phyloP scores from a whole-genome alignment of 2,888 invertebrate genomes.

The Ptychoptera albimana region DNA sequence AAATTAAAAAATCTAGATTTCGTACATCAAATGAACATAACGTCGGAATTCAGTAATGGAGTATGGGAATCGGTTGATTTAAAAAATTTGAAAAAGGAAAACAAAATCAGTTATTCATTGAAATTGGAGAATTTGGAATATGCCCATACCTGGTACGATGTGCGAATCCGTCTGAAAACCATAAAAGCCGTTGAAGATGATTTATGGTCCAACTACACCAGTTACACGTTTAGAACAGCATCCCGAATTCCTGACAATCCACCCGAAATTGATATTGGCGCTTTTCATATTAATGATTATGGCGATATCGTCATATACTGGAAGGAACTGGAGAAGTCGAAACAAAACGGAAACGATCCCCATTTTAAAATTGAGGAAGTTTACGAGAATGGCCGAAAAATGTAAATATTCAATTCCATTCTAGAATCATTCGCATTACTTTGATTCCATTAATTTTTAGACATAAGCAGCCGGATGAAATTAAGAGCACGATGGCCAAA shows the following conservation, averaged over 20 bases:
- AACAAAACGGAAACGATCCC: slow-evolving; percentile 60
- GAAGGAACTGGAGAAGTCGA: slow-evolving; percentile 51
- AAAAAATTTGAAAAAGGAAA: background rate
- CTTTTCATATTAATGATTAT: slow-evolving; percentile 47
- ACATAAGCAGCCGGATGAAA: slow-evolving; percentile 1
- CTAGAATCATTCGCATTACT: slow-evolving; percentile 8
- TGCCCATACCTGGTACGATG: slow-evolving; percentile 33
- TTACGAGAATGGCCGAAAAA: slow-evolving; percentile 14
- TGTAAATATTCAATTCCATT: slow-evolving; percentile 15
- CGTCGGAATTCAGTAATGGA: background rate
- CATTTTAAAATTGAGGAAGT: slow-evolving; percentile 42
- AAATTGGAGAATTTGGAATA: slow-evolving; percentile 2
- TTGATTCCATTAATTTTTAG: slow-evolving; percentile 1
- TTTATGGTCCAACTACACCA: slow-evolving; percentile 55
- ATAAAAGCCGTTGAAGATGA: slow-evolving; percentile 33
- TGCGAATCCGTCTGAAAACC: slow-evolving; percentile 51
- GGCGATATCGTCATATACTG: slow-evolving; percentile 60
- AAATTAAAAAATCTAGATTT: slow-evolving; percentile 12
- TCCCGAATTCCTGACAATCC: slow-evolving; percentile 39
- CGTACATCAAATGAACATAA: slow-evolving; percentile 15
- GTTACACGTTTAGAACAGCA: slow-evolving; percentile 41
- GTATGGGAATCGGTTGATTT: slow-evolving; percentile 1
- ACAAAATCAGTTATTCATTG: background rate
- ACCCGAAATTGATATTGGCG: slow-evolving; percentile 54
- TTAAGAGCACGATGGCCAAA: slow-evolving; percentile 5